Evolutionary conservation across 1,140 invertebrate genomes (phyloP), one percentile per base, ranked within the genome.

Genomic region (Rhyzopertha dominica): DNA sequence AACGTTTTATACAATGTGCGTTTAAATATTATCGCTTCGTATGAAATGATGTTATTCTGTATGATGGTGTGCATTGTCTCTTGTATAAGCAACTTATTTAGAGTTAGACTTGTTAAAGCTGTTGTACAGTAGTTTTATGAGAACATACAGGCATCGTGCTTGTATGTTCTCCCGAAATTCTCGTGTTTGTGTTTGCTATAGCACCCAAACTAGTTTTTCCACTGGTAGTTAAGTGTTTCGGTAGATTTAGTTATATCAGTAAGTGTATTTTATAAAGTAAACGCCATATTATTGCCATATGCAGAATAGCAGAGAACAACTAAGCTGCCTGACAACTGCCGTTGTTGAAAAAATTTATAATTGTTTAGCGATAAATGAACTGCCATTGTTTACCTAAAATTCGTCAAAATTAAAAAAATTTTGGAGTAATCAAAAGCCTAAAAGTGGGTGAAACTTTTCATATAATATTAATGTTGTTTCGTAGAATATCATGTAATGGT

Each of bases 401-500:
- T 26, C 5, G 13, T n/a, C 25, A 16, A 38, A 19, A 38, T 19
- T 23, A 38, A 38, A 38, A 20, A 40, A 40, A 14, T 26, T 8
- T 8, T 38, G 35, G 38, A 38, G 26, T 43, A 49, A 50, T 35
- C 30, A 45, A 35, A 45, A 52, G 40, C 37, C 43, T 38, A 28
- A 43, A 34, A 52, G 49, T 47, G 45, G 44, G 45, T 20, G 40
- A 35, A 36, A 42, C 29, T 36, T 47, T 43, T 38, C 32, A 44
- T 36, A 34, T 49, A 26, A 39, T 17, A 48, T 35, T 43, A 47
- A 47, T 48, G 42, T 51, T 45, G 46, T 49, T 53, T 48, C 30
- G 38, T 36, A 35, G 31, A 26, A 48, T 19, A 40, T 34, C 25
- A 43, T 28, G 30, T 49, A 49, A 48, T 48, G 37, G 46, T 42